These are phyloP conservation scores for Seira sanloemensis DNA, from an alignment of 2,888 invertebrate species.

Conservation along the genomic window DNA sequence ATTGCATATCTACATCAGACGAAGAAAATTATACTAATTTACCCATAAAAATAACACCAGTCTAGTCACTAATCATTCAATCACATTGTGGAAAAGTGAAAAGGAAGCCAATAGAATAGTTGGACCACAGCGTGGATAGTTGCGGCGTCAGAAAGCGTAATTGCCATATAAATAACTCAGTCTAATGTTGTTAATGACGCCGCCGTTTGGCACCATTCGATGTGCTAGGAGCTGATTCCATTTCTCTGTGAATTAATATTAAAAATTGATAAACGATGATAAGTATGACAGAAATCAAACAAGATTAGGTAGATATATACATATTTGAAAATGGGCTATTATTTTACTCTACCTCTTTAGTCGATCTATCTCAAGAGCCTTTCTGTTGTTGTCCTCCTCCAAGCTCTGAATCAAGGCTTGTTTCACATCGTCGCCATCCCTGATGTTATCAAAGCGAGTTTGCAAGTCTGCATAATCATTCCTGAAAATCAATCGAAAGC, in stretches of 20 bases:
- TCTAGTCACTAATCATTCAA: not conserved
- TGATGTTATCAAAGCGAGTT: conserved; percentile 13
- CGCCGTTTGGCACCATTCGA: conserved; percentile 5
- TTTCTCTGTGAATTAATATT: not conserved
- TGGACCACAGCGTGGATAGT: not conserved
- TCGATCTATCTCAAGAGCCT: conserved; percentile 12
- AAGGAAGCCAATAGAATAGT: not conserved
- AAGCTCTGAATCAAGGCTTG: conserved; percentile 53
- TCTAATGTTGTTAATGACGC: not conserved
- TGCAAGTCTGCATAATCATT: conserved; percentile 64
- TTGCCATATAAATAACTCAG: too few species aligned
- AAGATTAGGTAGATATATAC: not conserved
- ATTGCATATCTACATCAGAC: too few species aligned
- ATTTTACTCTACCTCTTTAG: conserved; percentile 37
- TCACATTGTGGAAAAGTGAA: not conserved
- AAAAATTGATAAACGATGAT: not conserved
- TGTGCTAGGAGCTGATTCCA: not conserved
- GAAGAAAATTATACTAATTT: not conserved
- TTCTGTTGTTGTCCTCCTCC: conserved; percentile 31
- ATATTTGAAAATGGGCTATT: not conserved
- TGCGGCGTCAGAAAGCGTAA: not conserved
- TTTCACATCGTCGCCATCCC: conserved; percentile 44
- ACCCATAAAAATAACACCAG: not conserved
- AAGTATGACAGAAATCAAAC: not conserved
- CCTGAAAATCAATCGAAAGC: conserved; percentile 39